These are phyloP conservation scores for Thyatira batis DNA, from an alignment of 2,888 invertebrate species.

Conservation along the genomic window DNA sequence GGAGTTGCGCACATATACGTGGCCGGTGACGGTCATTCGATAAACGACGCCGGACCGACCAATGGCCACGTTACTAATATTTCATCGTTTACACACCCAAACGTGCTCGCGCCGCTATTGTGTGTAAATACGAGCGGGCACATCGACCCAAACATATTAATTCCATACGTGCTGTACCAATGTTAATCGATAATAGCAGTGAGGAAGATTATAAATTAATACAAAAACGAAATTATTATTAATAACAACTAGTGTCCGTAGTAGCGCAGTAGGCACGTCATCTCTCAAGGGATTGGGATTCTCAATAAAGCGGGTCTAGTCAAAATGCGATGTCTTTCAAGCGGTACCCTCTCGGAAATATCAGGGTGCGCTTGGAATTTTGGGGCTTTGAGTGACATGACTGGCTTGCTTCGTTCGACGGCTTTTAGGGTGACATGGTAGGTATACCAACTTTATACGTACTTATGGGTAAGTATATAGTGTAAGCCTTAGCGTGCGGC, in stretches of 20 bases:
- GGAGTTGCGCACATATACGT: conserved; percentile 34
- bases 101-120: conserved; percentile 58
- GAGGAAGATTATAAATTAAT: conserved; percentile 26
- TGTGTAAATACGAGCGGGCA: conserved; percentile 65
- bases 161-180: conserved; percentile 44
- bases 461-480: not conserved
- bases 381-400: conserved; percentile 52
- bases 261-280: conserved; percentile 38
- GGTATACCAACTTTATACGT: too few relatives aligned
- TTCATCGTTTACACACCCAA: conserved; percentile 65
- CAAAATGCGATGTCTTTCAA: conserved; percentile 45
- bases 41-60: conserved; percentile 42
- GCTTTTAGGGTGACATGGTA: conserved; percentile 39
- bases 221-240: conserved; percentile 30
- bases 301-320: conserved; percentile 46
- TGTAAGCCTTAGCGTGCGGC: not conserved
- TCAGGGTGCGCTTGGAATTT: conserved; percentile 51
- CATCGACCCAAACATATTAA: conserved; percentile 60
- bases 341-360: conserved; percentile 50
- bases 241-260: conserved; percentile 35
- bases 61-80: conserved; percentile 55
- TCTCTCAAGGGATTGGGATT: conserved; percentile 49
- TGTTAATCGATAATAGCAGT: conserved; percentile 24
- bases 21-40: conserved; percentile 39
- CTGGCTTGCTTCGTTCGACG: conserved; percentile 40